Evolutionary conservation across 2,113 vertebrate species (phyloP).

Genomic region (Pedetes capensis): DNA sequence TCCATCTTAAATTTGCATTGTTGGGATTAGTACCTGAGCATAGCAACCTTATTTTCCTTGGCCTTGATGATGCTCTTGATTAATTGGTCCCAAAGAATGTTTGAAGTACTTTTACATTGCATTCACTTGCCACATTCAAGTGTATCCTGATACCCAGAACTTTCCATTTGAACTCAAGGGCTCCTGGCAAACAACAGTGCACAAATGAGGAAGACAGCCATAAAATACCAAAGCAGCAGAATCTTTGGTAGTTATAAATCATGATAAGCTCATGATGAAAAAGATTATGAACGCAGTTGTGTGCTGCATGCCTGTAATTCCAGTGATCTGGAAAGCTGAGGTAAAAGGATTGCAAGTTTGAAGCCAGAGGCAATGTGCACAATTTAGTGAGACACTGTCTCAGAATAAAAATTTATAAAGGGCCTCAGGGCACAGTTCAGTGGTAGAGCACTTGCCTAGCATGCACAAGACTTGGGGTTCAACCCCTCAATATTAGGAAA

Average conservation of each 20-base stretch:
- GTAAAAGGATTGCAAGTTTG: no score
- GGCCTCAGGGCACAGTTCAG: no score
- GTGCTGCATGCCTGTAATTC: no score
- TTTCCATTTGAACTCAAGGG: not conserved
- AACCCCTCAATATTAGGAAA: no score
- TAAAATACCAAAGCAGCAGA: not conserved
- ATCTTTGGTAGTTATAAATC: not conserved
- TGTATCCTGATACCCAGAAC: not conserved
- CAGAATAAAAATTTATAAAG: no score
- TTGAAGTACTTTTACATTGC: not conserved
- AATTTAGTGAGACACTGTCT: no score
- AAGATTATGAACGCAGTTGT: not conserved
- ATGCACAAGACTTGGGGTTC: no score
- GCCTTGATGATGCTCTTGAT: not conserved
- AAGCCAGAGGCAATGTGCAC: no score
- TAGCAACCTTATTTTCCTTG: not conserved
- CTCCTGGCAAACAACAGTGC: not conserved
- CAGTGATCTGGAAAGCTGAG: no score
- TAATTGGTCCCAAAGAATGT: not conserved
- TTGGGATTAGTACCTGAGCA: not conserved
- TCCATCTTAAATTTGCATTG: not conserved
- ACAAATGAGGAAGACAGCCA: not conserved
- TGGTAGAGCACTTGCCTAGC: no score
- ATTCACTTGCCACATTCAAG: not conserved
- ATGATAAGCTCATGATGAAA: not conserved